Evolutionary conservation across 2,797 vertebrate species (phyloP).

Genomic region (Zalophus californianus): DNA sequence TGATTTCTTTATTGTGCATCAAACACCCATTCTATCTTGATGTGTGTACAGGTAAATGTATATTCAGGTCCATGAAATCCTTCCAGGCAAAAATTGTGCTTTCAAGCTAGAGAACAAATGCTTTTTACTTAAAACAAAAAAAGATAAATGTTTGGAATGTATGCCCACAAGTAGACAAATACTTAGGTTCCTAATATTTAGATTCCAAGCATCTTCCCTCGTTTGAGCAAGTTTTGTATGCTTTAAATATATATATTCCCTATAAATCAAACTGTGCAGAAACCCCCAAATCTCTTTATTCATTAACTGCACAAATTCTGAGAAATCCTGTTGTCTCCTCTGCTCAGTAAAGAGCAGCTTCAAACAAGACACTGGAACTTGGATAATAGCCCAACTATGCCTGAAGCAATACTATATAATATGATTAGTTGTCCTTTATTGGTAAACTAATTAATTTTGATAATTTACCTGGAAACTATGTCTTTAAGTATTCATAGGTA

Average conservation of each 20-base stretch:
- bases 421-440: slow-evolving; percentile 67
- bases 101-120: not conserved
- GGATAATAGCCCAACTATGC: slow-evolving; percentile 49
- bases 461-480: slow-evolving; percentile 43
- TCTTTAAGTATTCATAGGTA: slow-evolving; percentile 51
- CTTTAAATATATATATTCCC: not conserved
- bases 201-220: slow-evolving; percentile 57
- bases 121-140: slow-evolving; percentile 33
- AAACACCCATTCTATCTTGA: not conserved
- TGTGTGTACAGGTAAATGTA: not conserved
- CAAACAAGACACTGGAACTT: slow-evolving; percentile 67
- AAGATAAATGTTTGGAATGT: not conserved
- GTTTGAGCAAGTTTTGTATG: slow-evolving; percentile 28
- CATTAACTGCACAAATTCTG: slow-evolving; percentile 72
- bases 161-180: not conserved
- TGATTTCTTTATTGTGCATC: not conserved
- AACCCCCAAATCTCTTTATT: slow-evolving; percentile 60
- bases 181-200: slow-evolving; percentile 23
- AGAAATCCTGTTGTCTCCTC: slow-evolving; percentile 58
- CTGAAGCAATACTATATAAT: slow-evolving; percentile 73
- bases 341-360: slow-evolving; percentile 57
- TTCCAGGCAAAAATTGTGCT: not conserved
- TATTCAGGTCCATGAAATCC: not conserved
- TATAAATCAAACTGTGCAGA: slow-evolving; percentile 65
- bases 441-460: slow-evolving; percentile 65